phyloP scores from a whole-genome alignment of 2,888 invertebrate genomes.

The Acronicta aceris region DNA sequence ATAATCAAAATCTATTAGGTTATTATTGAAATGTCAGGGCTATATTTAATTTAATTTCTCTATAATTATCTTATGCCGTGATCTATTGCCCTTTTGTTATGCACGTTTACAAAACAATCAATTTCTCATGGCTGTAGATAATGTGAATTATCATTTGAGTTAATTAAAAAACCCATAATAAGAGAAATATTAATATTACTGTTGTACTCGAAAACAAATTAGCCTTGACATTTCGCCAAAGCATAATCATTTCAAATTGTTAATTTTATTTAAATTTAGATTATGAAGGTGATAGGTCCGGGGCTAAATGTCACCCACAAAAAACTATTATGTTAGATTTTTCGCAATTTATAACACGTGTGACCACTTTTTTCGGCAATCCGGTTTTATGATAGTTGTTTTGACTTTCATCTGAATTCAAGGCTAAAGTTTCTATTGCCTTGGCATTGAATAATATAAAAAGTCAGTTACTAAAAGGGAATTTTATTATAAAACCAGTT shows the following conservation, averaged over 20 bases:
- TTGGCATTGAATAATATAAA: slow-evolving; percentile 16
- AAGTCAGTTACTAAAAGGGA: neutral
- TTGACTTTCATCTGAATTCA: slow-evolving; percentile 25
- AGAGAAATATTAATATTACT: slow-evolving; percentile 18
- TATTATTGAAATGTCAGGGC: slow-evolving; percentile 1
- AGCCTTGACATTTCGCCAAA: slow-evolving; percentile 43
- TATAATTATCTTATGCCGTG: neutral
- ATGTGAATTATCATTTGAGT: slow-evolving; percentile 18
- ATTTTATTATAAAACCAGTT: slow-evolving; percentile 1
- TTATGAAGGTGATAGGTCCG: slow-evolving; percentile 5
- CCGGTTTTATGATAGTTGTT: slow-evolving; percentile 19
- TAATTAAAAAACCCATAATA: slow-evolving; percentile 27
- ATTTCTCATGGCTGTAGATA: slow-evolving; percentile 16
- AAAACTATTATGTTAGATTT: slow-evolving; percentile 12
- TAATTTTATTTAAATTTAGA: slow-evolving; percentile 33
- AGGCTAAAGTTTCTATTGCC: slow-evolving; percentile 4
- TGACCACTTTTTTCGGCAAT: slow-evolving; percentile 2
- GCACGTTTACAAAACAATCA: slow-evolving; percentile 16
- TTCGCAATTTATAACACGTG: slow-evolving; percentile 21
- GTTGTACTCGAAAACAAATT: slow-evolving; percentile 13
- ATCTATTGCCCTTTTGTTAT: neutral
- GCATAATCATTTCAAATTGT: slow-evolving; percentile 6
- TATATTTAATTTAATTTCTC: slow-evolving; percentile 1
- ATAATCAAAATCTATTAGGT: slow-evolving; percentile 2
- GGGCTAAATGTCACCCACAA: slow-evolving; percentile 10